Base-by-base conservation (phyloP, 2,797 vertebrate genomes). In the Discoglossus pictus region DNA sequence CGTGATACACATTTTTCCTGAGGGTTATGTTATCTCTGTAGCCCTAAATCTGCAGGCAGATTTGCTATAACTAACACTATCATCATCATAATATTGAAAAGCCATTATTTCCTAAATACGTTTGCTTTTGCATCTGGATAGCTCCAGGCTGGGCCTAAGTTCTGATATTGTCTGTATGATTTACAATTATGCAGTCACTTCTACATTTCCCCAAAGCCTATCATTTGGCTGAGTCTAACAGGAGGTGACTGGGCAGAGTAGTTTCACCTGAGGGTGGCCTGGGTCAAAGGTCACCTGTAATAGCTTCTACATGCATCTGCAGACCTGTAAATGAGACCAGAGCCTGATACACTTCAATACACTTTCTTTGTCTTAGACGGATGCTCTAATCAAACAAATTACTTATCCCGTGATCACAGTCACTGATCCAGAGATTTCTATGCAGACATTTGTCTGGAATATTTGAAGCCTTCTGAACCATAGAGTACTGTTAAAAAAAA, bases 201-300 rank as follows among this genome's bases (percentile, higher is more conserved):
- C 78, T 12, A 34, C 12, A 2, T 73, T 69, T 72, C 76, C 76
- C 73, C 1, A 0, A 75, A 80, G 74, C 76, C 73, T 79, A 15
- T 78, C 74, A 68, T 80, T 83, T 80, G 74, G 73, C 76, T 71
- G 77, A 85, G 85, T 80, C 84, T 86, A 89, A 88, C 78, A 81
- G 84, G 89, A 87, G 84, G 83, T 86, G 89, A 90, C 70, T 88
- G 88, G 86, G 84, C 83, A 86, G 84, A 82, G 77, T 80, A 71
- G 61, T 88, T 92, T 92, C 87, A 89, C 92, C 85, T 84, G 81
- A 85, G 88, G 90, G 88, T 83, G 88, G 75, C 73, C 87, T 74
- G 23, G 80, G 88, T 92, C 89, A 87, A 80, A 88, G 92, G 86
- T 91, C 83, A 79, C 65, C 81, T 84, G 86, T 89, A 94, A 92